phyloP scores from a whole-genome alignment of 1,140 invertebrate genomes.

The Octopus sinensis region DNA sequence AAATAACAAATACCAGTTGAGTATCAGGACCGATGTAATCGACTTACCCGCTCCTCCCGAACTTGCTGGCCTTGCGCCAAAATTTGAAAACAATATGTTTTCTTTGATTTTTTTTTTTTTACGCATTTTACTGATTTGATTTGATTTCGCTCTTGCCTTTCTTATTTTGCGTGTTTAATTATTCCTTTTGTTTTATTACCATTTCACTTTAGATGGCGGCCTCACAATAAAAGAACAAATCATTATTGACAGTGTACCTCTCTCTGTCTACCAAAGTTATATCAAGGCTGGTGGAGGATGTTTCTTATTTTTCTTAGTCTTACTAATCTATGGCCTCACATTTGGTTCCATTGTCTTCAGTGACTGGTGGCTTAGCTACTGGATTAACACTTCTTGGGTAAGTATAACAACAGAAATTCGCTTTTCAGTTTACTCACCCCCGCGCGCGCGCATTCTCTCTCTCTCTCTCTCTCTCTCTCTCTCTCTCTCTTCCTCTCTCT shows the following conservation, averaged over 20 bases:
- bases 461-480: neutral
- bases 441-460: neutral
- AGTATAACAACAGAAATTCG: neutral
- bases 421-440: neutral
- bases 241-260: slow-evolving; percentile 54
- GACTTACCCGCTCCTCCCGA: too few species aligned
- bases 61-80: too few species aligned
- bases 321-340: slow-evolving; percentile 62
- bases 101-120: too few species aligned
- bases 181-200: neutral
- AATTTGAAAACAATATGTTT: too few species aligned
- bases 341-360: slow-evolving; percentile 64
- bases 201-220: neutral
- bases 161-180: too few species aligned
- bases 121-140: too few species aligned
- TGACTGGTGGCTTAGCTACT: slow-evolving; percentile 68
- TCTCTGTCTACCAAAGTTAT: slow-evolving; percentile 60
- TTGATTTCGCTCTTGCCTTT: too few species aligned
- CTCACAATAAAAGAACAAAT: slow-evolving; percentile 55
- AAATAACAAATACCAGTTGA: too few species aligned
- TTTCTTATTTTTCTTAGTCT: slow-evolving; percentile 56
- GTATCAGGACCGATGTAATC: too few species aligned
- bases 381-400: slow-evolving; percentile 57
- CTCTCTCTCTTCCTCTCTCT: too few species aligned
- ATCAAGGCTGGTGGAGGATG: slow-evolving; percentile 64